These are phyloP conservation scores for Bombus superbus DNA, from an alignment of 1,140 invertebrate genomes.

Conservation along the genomic window DNA sequence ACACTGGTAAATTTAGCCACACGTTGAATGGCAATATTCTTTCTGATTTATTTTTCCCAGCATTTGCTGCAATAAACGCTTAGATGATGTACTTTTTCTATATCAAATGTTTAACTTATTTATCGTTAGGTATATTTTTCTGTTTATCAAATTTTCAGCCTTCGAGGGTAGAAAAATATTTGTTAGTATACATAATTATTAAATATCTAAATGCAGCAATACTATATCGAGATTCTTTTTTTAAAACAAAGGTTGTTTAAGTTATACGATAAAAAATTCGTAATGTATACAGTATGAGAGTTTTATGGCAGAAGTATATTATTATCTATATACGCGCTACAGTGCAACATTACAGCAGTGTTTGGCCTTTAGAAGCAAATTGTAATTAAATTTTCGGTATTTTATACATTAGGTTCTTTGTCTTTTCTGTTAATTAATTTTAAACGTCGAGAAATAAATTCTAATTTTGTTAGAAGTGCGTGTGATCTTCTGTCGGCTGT, in stretches of 20 bases:
- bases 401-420: not conserved
- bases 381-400: too few species aligned
- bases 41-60: constrained; percentile 43
- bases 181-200: not conserved
- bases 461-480: too few species aligned
- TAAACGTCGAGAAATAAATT: too few species aligned
- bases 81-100: not conserved
- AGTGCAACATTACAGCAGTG: too few species aligned
- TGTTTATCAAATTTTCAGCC: not conserved
- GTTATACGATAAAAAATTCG: too few species aligned
- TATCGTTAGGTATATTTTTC: not conserved
- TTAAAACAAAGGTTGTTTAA: not conserved
- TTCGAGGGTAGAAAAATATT: not conserved
- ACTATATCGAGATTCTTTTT: not conserved
- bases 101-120: not conserved
- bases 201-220: not conserved
- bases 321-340: not conserved
- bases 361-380: too few species aligned
- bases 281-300: not conserved
- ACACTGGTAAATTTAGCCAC: constrained; percentile 52
- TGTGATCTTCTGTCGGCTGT: too few species aligned
- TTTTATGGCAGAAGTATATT: not conserved
- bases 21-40: constrained; percentile 58
- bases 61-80: not conserved
- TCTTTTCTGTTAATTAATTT: too few species aligned